Percentiles rank a stretch among this genome's conserved stretches.
phyloP scores from a whole-genome alignment of 2,797 vertebrate genomes.

The Channallabes apus region DNA sequence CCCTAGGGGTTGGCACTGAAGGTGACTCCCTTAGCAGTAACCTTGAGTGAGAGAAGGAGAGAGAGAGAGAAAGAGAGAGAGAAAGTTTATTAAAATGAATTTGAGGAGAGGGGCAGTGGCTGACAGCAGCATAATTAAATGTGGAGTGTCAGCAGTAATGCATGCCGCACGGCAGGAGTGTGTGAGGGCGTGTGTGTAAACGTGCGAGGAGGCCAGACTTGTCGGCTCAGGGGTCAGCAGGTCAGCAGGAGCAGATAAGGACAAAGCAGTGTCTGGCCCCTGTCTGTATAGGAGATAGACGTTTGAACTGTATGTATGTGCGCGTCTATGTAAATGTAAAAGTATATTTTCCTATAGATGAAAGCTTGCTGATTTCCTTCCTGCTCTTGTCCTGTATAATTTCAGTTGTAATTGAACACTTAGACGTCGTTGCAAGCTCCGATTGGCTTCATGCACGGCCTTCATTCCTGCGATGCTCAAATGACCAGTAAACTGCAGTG shows the following conservation, averaged over 20 bases:
- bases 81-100: conserved; percentile 99
- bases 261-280: conserved; percentile 61
- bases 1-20: conserved; percentile 93
- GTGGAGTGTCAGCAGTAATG: conserved; percentile 99
- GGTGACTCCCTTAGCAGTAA: conserved; percentile 95
- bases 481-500: conserved; percentile 11
- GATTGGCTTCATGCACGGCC: conserved; percentile 7
- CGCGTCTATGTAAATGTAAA: not conserved
- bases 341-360: not conserved
- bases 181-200: conserved; percentile 39
- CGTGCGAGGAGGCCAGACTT: conserved; percentile 87
- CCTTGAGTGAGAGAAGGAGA: conserved; percentile 79
- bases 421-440: not conserved
- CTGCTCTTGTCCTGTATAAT: conserved; percentile 1
- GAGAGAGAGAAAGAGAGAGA: conserved; percentile 78
- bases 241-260: conserved; percentile 77
- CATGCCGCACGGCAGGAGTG: conserved; percentile 80
- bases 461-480: conserved; percentile 17
- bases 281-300: conserved; percentile 44
- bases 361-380: not conserved
- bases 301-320: conserved; percentile 34
- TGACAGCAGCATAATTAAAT: conserved; percentile 99
- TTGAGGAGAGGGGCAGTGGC: conserved; percentile 92
- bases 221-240: conserved; percentile 87
- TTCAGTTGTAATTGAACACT: not conserved